Evolutionary conservation across 2,113 vertebrate species (phyloP), one percentile per base, ranked within the genome.

Genomic region (Alces alces): DNA sequence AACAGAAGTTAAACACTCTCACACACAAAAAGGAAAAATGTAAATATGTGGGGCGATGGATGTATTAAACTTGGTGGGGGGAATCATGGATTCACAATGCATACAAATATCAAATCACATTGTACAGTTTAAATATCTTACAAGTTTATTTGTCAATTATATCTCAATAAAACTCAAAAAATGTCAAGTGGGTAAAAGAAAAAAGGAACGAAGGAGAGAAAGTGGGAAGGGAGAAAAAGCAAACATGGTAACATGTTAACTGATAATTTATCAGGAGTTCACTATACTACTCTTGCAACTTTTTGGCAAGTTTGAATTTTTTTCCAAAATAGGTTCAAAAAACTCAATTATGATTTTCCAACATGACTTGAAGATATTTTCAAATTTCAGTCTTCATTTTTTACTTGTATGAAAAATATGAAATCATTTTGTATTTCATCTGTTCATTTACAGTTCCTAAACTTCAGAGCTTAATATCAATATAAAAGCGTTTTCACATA

Each of bases 271-370:
- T 11, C 30, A 83, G 50, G 15, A 58, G 5, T 85, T 88, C 58
- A 91, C 17, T 73, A 2, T 52, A 60, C 27, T 87, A 55, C 16
- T 92, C 28, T 45, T 61, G 4, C 11, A 95, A 94, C 6, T 52
- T 94, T 82, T 66, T 13, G 43, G 30, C 14, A 87, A 27, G 36
- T 55, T 82, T 88, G 23, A 52, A 87, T n/a, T 8, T 64, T 94
- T 61, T 93, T 64, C 85, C 73, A 91, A 96, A 96, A 27, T 79
- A 86, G 80, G 33, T 88, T 83, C 39, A 45, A 91, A 96, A 78
- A 88, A 50, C 9, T 83, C 25, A 92, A 92, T 57, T 87, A 54
- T 36, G 28, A 93, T 76, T 96, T 96, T 95, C 43, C 60, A 89
- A 93, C 54, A 12, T 78, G 33, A 39, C 89, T 86, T 88, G 1